Base-by-base conservation (phyloP, 2,113 vertebrate genomes). In the Arenaria interpres region DNA sequence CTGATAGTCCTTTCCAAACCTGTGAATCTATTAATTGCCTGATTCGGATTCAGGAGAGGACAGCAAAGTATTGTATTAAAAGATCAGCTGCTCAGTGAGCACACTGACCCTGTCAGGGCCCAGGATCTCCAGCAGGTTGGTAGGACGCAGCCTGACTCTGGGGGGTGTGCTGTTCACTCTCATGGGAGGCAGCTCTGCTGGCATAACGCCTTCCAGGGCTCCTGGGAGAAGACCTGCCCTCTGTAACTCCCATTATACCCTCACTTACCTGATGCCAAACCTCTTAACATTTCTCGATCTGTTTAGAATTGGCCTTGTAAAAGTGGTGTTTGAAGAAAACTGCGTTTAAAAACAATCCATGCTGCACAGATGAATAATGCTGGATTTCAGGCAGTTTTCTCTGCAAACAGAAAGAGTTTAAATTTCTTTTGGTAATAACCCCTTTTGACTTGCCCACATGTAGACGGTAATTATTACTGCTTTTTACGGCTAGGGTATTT, bases 401-500 rank as follows among this genome's bases (percentile, higher is more conserved):
- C 63, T 79, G 48, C 90, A 92, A 95, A 95, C 46, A 86, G 71
- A 84, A 91, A 46, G 60, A 93, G 53, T 95, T 97, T 73, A 66
- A 93, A 95, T 95, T 95, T 95, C 94, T 92, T 96, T 92, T 91
- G 92, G 96, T 96, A 97, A 97, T 95, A 95, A 95, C 86, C 86
- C 62, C 86, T 97, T 94, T 93, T 93, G 95, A 92, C 91, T 95
- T 96, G 89, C 97, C 95, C 96, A 95, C 96, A 95, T 87, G 90
- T 96, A 97, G 95, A 95, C 27, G 0, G 94, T 97, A 97, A 97
- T 97, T 97, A 97, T 96, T 95, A 96, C 94, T 95, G 96, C 94
- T 96, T 97, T 97, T 97, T 97, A 97, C 69, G 37, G 97, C 80
- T 82, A 85, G 89, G 45, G 92, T 96, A 97, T 97, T 97, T 96